Evolutionary conservation across 2,888 invertebrate genomes (phyloP), one percentile per base, ranked within the genome.

Genomic region (Trissolcus japonicus): DNA sequence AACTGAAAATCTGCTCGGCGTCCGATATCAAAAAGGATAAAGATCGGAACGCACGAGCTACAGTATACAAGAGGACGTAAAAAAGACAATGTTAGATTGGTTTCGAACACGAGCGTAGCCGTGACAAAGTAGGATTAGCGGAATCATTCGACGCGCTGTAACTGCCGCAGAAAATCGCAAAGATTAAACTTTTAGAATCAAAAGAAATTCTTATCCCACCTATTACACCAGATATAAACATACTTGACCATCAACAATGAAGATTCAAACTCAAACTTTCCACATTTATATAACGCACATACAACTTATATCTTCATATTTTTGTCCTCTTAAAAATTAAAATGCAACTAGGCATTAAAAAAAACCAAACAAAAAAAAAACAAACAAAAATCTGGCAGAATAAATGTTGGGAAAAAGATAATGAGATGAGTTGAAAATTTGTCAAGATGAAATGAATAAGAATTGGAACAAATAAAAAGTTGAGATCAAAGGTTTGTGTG

Each of bases 21-120:
- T 46, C 48, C 56, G 75, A 69, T 78, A 79, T 69, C 72, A 66
- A 67, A 75, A 75, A 40, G 57, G 73, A 68, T 62, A 55, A 41
- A 68, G 60, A 67, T 69, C 62, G 54, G 53, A 76, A 72, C 72
- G 76, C 80, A 77, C 80, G 80, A 79, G 80, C 80, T 79, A 77
- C 71, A 35, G 57, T 59, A 73, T 68, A 62, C 68, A 68, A 51
- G 63, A 46, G 55, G 51, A 53, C 35, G 35, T 35, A 80, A 80
- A 80, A 79, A 80, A 72, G 65, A 67, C 75, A 76, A 76, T 73
- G 74, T 77, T 68, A 78, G 73, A 79, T 79, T 80, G 80, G 80
- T 78, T 78, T 79, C 75, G 75, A 80, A 84, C 85, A 83, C 83
- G 84, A 84, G 84, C 84, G 83, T 84, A 80, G 80, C 85, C 81